Evolutionary conservation across 2,888 invertebrate genomes (phyloP).

Genomic region (Acleris literana): DNA sequence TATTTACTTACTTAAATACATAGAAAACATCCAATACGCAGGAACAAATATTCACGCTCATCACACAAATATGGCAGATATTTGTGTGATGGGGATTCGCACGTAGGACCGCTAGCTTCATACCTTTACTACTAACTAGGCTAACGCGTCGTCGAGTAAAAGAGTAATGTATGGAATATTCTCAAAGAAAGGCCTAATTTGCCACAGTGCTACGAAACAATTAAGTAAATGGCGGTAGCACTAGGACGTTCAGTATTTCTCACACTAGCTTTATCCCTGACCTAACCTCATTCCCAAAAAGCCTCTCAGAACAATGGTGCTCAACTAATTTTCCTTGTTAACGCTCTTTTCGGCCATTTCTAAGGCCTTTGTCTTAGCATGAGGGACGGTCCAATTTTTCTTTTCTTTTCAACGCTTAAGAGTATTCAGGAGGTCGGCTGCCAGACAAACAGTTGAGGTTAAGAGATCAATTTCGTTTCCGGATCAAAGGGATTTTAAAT

Average conservation of each 20-base stretch:
- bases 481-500: not conserved
- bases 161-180: too few species aligned
- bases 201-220: not conserved
- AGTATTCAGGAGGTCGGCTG: constrained; percentile 9
- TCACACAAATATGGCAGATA: too few species aligned
- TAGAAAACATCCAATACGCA: too few species aligned
- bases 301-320: constrained; percentile 40
- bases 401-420: constrained; percentile 32
- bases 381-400: constrained; percentile 33
- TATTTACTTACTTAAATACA: too few species aligned
- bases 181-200: not conserved
- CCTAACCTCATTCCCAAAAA: constrained; percentile 20
- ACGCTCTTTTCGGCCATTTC: constrained; percentile 44
- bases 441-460: constrained; percentile 8
- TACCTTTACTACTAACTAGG: too few species aligned
- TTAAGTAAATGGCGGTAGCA: not conserved
- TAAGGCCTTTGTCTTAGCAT: constrained; percentile 36
- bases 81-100: too few species aligned
- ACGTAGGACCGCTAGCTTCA: too few species aligned
- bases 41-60: too few species aligned
- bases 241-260: not conserved
- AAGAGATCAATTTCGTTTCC: not conserved
- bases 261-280: constrained; percentile 17
- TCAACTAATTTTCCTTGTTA: constrained; percentile 48
- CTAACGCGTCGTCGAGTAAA: too few species aligned